phyloP scores from a whole-genome alignment of 2,113 vertebrate species.

The Anolis sagrei region DNA sequence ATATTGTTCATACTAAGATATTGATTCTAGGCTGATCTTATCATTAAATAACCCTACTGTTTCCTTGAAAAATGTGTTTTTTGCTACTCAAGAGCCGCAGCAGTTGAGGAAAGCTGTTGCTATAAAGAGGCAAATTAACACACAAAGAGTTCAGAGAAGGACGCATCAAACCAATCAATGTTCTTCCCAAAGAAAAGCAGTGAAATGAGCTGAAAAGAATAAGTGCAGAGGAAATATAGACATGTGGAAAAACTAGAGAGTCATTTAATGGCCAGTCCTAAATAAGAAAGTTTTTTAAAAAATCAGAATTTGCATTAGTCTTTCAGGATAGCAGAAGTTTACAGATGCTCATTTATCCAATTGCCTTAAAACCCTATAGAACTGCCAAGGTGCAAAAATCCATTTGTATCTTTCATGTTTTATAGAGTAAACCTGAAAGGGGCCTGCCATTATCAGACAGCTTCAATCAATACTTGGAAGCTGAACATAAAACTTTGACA shows the following conservation, averaged over 20 bases:
- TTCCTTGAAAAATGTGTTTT: not conserved
- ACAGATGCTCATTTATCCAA: conserved; percentile 57
- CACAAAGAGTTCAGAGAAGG: not conserved
- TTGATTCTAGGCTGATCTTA: not conserved
- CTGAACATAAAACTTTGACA: conserved; percentile 68
- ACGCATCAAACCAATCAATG: not conserved
- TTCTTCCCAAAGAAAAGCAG: not conserved
- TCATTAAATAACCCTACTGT: not conserved
- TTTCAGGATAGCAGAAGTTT: conserved; percentile 53
- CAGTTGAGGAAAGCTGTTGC: not conserved
- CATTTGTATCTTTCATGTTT: conserved; percentile 69
- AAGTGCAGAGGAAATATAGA: not conserved
- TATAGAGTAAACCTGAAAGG: conserved; percentile 57
- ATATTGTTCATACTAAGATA: too few species aligned
- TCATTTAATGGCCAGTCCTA: not conserved
- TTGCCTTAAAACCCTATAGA: conserved; percentile 58
- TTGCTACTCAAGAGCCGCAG: not conserved
- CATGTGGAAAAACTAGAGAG: not conserved
- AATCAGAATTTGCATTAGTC: conserved; percentile 40
- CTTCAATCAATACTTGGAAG: conserved; percentile 58
- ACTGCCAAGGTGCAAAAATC: conserved; percentile 51
- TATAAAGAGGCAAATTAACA: not conserved
- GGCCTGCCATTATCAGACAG: conserved; percentile 47
- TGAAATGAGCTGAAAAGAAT: not conserved
- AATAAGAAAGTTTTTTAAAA: conserved; percentile 27